Base-by-base conservation (phyloP, 2,888 invertebrate species). In the Blastobasis adustella region DNA sequence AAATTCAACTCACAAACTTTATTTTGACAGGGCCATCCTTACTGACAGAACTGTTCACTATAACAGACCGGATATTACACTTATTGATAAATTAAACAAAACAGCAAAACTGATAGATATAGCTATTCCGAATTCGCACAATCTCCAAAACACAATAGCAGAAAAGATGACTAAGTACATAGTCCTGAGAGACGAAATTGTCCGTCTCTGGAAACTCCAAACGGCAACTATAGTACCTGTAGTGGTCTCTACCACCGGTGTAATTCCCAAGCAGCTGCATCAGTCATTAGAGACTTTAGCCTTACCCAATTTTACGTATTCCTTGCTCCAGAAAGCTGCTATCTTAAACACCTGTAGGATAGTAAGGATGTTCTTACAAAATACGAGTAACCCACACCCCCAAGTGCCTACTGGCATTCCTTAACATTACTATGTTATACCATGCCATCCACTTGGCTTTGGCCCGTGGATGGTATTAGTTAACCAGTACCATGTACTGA, bases 121-220 rank as follows among this genome's bases (percentile, higher is more conserved):
- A n/a, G 54, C 56, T 4, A 39, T 55, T 10, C 53, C 55, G 1
- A 52, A 58, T 38, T 58, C 55, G 9, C 54, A 56, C 46, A 58
- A 59, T 47, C 9, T 56, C 4, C 52, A 54, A 46, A 53, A 9
- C 8, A 58, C 58, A 47, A 53, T 55, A 50, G 42, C 53, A 7
- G 57, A 58, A 40, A 60, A 56, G 50, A 10, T 58, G 7, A 46
- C 40, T 2, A 58, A 58, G 50, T 57, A 58, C 43, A 49, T 43
- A 23, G 46, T 48, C 36, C 37, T 51, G 5, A 51, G 45, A 40
- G 51, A 45, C 5, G 48, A 51, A 48, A 51, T 48, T 39, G 40
- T 23, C 37, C 39, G 51, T 36, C 10, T 51, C 8, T 47, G 47
- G 51, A 46, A 43, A 42, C 47, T 51, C 5, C 43, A 44, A n/a